Evolutionary conservation across 2,888 invertebrate species (phyloP).

Genomic region (Drosophila multiciliata): DNA sequence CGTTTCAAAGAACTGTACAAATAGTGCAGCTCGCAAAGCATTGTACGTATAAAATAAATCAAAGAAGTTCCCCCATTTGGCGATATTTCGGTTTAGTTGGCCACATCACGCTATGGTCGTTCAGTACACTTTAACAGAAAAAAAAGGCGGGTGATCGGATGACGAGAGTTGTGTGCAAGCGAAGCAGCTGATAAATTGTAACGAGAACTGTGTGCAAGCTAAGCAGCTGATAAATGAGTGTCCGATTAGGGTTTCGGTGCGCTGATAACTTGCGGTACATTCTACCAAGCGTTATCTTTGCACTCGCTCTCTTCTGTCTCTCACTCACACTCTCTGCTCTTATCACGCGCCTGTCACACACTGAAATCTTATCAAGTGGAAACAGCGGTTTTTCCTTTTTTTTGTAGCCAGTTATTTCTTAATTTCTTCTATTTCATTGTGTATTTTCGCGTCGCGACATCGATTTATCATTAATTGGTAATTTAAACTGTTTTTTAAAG

Average conservation of each 20-base stretch:
- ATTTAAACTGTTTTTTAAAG: background rate
- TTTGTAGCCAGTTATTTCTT: constrained; percentile 28
- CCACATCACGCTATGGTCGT: constrained; percentile 24
- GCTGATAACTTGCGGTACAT: constrained; percentile 3
- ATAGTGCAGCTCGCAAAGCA: constrained; percentile 1
- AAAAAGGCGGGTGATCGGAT: constrained; percentile 12
- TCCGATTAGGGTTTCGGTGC: background rate
- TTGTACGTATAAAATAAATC: background rate
- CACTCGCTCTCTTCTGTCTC: background rate
- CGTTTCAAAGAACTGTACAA: background rate
- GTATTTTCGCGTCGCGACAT: constrained; percentile 49
- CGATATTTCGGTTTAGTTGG: constrained; percentile 19
- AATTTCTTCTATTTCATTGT: constrained; percentile 46
- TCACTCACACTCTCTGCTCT: constrained; percentile 1
- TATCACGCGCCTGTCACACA: constrained; percentile 50
- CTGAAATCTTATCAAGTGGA: constrained; percentile 54
- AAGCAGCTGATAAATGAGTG: constrained; percentile 23
- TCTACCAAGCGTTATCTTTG: constrained; percentile 26
- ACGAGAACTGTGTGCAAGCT: background rate
- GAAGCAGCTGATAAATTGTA: constrained; percentile 21
- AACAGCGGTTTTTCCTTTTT: constrained; percentile 20
- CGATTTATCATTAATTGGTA: background rate
- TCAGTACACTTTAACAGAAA: constrained; percentile 37
- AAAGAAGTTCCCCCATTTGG: background rate
- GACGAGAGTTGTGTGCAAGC: background rate